Evolutionary conservation across 2,888 invertebrate species (phyloP).

Genomic region (Elegia similella): DNA sequence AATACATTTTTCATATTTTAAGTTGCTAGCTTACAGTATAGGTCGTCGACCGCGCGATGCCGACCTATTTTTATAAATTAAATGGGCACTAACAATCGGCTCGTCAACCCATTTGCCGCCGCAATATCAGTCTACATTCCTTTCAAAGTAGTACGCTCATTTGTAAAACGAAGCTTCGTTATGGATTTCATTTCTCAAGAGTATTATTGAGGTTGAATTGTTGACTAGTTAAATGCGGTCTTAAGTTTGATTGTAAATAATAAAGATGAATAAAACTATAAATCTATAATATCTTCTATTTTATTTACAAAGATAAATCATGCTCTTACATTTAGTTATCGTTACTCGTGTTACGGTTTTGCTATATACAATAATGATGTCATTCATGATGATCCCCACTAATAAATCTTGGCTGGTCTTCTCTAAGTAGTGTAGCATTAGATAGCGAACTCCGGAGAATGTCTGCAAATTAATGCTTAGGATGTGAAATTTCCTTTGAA

Average conservation of each 20-base stretch:
- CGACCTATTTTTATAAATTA: constrained; percentile 68
- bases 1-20: constrained; percentile 38
- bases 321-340: too few species aligned
- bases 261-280: too few species aligned
- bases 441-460: neutral
- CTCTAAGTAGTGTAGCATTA: neutral
- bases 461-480: constrained; percentile 4
- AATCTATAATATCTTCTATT: too few species aligned
- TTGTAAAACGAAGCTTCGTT: constrained; percentile 38
- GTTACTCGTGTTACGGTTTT: too few species aligned
- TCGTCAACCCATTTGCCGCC: constrained; percentile 58
- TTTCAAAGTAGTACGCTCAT: constrained; percentile 41
- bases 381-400: neutral
- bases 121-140: constrained; percentile 56
- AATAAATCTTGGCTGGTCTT: constrained; percentile 4
- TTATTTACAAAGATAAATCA: too few species aligned
- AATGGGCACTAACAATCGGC: constrained; percentile 60
- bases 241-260: too few species aligned
- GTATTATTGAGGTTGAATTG: too few species aligned
- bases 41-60: constrained; percentile 56
- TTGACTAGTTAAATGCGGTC: neutral
- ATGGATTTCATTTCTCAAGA: constrained; percentile 37
- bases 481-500: constrained; percentile 2
- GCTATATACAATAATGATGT: too few species aligned
- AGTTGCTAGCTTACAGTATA: constrained; percentile 39